Evolutionary conservation across 2,888 invertebrate species (phyloP).

Genomic region (Platycheirus rosarum): DNA sequence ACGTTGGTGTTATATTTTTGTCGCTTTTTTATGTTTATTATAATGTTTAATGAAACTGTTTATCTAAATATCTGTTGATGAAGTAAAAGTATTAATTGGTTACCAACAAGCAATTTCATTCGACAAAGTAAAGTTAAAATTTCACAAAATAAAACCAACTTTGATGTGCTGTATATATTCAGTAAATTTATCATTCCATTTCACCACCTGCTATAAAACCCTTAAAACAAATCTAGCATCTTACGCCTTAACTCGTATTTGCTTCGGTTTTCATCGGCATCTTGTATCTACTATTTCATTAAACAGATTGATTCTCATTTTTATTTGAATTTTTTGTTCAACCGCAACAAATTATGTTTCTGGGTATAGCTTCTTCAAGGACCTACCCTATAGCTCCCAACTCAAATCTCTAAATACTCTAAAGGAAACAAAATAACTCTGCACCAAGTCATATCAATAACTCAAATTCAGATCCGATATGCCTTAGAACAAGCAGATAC

Average conservation of each 20-base stretch:
- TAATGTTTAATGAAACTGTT: no score
- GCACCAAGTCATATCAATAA: slow-evolving; percentile 69
- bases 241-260: slow-evolving; percentile 56
- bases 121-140: no score
- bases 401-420: slow-evolving; percentile 42
- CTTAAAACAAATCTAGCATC: slow-evolving; percentile 57
- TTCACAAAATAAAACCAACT: not conserved
- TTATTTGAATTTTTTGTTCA: slow-evolving; percentile 4
- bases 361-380: slow-evolving; percentile 20
- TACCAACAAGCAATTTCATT: no score
- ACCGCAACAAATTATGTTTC: slow-evolving; percentile 60
- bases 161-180: not conserved
- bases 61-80: no score
- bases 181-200: not conserved
- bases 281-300: slow-evolving; percentile 49
- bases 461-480: slow-evolving; percentile 72
- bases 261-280: slow-evolving; percentile 60
- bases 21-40: no score
- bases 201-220: slow-evolving; percentile 50
- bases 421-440: slow-evolving; percentile 33
- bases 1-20: no score
- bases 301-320: slow-evolving; percentile 30
- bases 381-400: not conserved
- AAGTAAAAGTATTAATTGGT: no score
- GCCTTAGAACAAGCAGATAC: slow-evolving; percentile 44